Conservation (phyloP, 1,140 invertebrate genomes). For the Brachionus rotundiformis region DNA sequence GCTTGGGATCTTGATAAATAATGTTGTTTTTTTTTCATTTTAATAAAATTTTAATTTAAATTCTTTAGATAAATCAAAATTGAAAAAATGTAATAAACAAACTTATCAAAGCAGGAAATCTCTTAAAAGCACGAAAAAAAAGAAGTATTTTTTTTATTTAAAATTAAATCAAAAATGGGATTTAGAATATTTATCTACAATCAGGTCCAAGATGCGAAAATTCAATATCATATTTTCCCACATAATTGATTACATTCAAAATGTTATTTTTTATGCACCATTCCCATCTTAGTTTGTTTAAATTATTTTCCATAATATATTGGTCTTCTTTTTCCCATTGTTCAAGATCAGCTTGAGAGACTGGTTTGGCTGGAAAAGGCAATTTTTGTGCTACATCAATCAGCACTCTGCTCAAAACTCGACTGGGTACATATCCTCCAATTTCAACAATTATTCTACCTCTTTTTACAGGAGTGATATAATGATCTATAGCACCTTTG, state of each 20-base stretch:
- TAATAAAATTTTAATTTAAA: too few species aligned
- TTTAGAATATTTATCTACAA: constrained; percentile 41
- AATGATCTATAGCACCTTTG: constrained; percentile 91
- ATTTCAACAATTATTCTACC: constrained; percentile 92
- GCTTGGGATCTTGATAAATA: too few species aligned
- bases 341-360: constrained; percentile 77
- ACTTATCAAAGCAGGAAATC: too few species aligned
- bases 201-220: constrained; percentile 46
- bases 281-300: constrained; percentile 84
- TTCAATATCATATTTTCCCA: constrained; percentile 50
- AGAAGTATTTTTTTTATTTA: background rate
- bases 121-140: too few species aligned
- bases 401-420: constrained; percentile 71
- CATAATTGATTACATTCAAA: constrained; percentile 67
- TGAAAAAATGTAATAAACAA: too few species aligned
- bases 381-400: constrained; percentile 72
- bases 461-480: constrained; percentile 85
- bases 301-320: constrained; percentile 67
- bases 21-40: too few species aligned
- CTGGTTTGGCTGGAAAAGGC: constrained; percentile 82
- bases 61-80: too few species aligned
- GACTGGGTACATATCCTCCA: constrained; percentile 82
- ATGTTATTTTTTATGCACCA: constrained; percentile 92
- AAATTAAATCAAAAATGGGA: background rate
- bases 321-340: constrained; percentile 69